Evolutionary conservation across 2,113 vertebrate genomes (phyloP), one percentile per base, ranked within the genome.

Genomic region (Spea multiplicata): DNA sequence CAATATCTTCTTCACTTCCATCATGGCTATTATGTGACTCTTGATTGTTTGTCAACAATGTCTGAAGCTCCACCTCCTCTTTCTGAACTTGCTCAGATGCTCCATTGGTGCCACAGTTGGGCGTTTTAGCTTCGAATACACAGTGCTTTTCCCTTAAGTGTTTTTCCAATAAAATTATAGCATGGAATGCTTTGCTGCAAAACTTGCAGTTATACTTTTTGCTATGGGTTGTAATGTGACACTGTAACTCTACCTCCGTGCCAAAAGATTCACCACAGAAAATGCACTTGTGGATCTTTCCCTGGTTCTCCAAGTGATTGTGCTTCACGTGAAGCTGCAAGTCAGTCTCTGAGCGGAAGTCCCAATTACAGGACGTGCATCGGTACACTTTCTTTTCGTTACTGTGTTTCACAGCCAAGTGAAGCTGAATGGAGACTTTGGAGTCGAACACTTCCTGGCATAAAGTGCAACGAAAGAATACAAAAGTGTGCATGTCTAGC

Each of bases 401-500:
- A 85, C 97, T 98, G 88, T 99, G 97, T 83, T 99, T 99, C 74
- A 99, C 97, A 12, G 97, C 97, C 88, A 99, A 82, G 85, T 99
- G 97, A 53, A 99, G 94, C 77, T 99, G 97, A 76, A 98, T 97
- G 53, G 97, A 99, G 52, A 99, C 97, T 85, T 98, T 98, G 3
- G 97, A 99, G 91, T 99, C 97, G 47, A 99, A 99, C 69, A 98
- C 96, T 76, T 99, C 97, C 83, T 99, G 97, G 87, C 97, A 99
- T 74, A 99, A 90, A 50, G 97, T 98, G 84, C 97, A 99, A 84
- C 96, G 97, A 87, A 98, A 99, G 86, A 99, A 97, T 80, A 98
- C 97, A 0, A 99, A 98, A 0, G 97, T 99, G 82, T 99, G 97
- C 97, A 99, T 98, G 89, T 99, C 97, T 3, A 99, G 88, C 16